Percentiles rank a stretch among this genome's conserved stretches.
Evolutionary conservation across 2,888 invertebrate genomes (phyloP).

Genomic region (Noctua pronuba): DNA sequence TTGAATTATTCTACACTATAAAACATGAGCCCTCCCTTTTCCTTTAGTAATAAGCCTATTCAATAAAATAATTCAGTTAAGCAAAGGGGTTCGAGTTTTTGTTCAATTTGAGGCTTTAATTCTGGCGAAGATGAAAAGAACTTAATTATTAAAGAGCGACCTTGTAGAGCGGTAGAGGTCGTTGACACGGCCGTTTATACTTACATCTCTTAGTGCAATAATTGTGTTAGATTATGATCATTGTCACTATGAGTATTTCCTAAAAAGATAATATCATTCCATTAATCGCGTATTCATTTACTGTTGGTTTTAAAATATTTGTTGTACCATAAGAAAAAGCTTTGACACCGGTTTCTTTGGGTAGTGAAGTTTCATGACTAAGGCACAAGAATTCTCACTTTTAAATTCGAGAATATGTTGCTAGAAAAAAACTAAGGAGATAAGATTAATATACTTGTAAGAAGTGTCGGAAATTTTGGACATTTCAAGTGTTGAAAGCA

Average conservation of each 20-base stretch:
- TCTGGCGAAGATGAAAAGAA: conserved; percentile 58
- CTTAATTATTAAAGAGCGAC: conserved; percentile 63
- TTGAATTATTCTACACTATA: conserved; percentile 64
- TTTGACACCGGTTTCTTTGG: neutral
- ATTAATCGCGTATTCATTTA: neutral
- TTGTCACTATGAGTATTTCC: conserved; percentile 7
- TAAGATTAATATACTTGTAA: conserved; percentile 37
- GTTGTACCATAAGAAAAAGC: neutral
- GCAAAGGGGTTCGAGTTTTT: conserved; percentile 68
- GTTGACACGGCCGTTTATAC: conserved; percentile 51
- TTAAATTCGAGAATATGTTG: conserved; percentile 16
- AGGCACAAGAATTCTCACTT: conserved; percentile 23
- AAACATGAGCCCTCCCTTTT: conserved; percentile 60
- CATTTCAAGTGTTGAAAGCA: conserved; percentile 43
- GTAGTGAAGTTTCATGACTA: neutral
- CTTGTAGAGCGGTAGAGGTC: conserved; percentile 60
- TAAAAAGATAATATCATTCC: neutral
- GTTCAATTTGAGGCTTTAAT: conserved; percentile 65
- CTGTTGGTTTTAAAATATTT: neutral
- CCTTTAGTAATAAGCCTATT: conserved; percentile 81
- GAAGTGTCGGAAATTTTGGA: conserved; percentile 33
- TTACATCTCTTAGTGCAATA: conserved; percentile 37
- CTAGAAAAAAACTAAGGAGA: conserved; percentile 39
- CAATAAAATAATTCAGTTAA: conserved; percentile 76
- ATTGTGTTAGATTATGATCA: conserved; percentile 24